Base-by-base conservation (phyloP, 2,888 invertebrate genomes). In the Meiosimyza platycephala region DNA sequence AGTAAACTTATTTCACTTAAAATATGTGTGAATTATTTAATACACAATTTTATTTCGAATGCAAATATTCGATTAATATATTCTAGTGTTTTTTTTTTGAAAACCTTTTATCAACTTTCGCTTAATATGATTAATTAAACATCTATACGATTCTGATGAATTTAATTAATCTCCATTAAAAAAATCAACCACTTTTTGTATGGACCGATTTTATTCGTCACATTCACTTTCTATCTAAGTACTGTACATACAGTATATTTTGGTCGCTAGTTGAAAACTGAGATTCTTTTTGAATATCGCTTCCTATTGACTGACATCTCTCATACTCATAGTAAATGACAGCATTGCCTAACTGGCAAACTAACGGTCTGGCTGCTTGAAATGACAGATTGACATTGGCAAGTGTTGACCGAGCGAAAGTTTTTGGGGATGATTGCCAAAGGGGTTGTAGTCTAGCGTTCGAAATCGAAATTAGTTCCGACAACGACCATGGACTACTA, bases 321-420 rank as follows among this genome's bases (percentile, higher is more conserved):
- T 78, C 71, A 76, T 75, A 78, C 73, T 78, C 72, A 76, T 76
- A 77, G 77, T 69, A 74, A 76, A 76, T 77, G 78, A 77, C 76
- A 78, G 74, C 74, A 75, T 74, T 72, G 75, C 74, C 78, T 74
- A 59, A 73, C 76, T 47, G 70, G 52, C 50, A 15, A 60, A 59
- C 69, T 60, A 69, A 55, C 40, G 55, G 62, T 6, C 50, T 68
- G 15, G 28, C 13, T 11, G 28, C n/a, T 4, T 11, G 16, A 57
- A 57, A 22, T 57, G 16, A 13, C 62, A 72, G 57, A 68, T 65
- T 70, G 74, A 71, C 76, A 74, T 76, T 76, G 72, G 72, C 71
- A 76, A 76, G 74, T 75, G 75, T 77, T 75, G 76, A 75, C 75
- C 74, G 72, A 40, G 40, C 40, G 40, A 40, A 73, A 74, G 69